Percentiles rank a stretch among this genome's conserved stretches.
Conservation (phyloP, 2,888 invertebrate species). For the Teinopalpus imperialis region DNA sequence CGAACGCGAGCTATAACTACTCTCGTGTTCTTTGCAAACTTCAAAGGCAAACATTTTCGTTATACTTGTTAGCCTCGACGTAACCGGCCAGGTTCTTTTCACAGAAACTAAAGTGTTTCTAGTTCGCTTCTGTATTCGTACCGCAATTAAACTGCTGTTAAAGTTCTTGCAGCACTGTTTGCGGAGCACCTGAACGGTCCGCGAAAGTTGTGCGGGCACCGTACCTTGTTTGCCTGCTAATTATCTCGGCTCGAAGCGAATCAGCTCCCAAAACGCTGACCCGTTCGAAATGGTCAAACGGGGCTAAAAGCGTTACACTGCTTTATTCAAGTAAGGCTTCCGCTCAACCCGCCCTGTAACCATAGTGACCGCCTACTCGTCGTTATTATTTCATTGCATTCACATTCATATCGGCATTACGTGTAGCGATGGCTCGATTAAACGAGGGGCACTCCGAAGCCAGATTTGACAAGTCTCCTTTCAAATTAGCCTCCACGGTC, state of each 20-base stretch:
- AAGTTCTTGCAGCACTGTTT: conserved; percentile 79
- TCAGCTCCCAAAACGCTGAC: conserved; percentile 73
- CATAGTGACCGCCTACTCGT: conserved; percentile 69
- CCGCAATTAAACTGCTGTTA: conserved; percentile 80
- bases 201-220: conserved; percentile 68
- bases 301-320: conserved; percentile 65
- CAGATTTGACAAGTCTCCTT: conserved; percentile 78
- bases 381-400: conserved; percentile 76
- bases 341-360: conserved; percentile 57
- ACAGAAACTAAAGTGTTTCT: conserved; percentile 72
- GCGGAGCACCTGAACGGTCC: conserved; percentile 75
- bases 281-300: conserved; percentile 69
- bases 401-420: conserved; percentile 75
- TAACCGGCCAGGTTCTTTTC: conserved; percentile 69
- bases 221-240: conserved; percentile 78
- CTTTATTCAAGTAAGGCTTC: conserved; percentile 64
- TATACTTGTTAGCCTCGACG: conserved; percentile 39
- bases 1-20: conserved; percentile 28
- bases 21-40: conserved; percentile 57
- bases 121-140: conserved; percentile 75
- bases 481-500: conserved; percentile 73
- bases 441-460: conserved; percentile 74
- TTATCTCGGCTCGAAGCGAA: conserved; percentile 66
- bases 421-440: conserved; percentile 68
- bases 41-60: conserved; percentile 40